Evolutionary conservation across 2,113 vertebrate species (phyloP), one percentile per base, ranked within the genome.

Genomic region (Trichomycterus rosablanca): DNA sequence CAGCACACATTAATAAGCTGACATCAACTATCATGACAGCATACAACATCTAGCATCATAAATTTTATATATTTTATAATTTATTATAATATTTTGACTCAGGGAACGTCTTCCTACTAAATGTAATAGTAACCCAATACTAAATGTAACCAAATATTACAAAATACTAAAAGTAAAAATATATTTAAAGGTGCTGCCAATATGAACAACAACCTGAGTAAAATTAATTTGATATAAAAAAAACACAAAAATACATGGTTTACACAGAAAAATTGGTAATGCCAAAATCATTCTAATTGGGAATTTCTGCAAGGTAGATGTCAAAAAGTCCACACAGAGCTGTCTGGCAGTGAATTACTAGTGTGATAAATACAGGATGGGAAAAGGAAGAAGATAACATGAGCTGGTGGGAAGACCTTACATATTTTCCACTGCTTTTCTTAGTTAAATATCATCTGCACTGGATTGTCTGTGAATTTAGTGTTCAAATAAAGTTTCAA

Each of bases 381-480:
- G 28, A 69, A 48, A 12, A 67, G 37, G 32, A 68, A 64, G 52
- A 52, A 64, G 52, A 52, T 51, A 62, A 52, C 46, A 66, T 34
- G 70, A 64, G 22, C 34, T 56, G 34, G 63, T 67, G 48, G 70
- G 68, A 76, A 73, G 68, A 63, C 57, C 65, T 53, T 72, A 72
- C 14, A 75, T 83, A 79, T 76, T n/a, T n/a, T n/a, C n/a, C n/a
- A n/a, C 63, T 76, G 71, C 59, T 66, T 23, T 73, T 76, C 65
- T 67, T 14, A 19, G 32, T 50, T 63, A 7, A 1, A 46, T 20
- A 60, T 51, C 73, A 71, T 78, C 67, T 67, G 30, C 44, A 59
- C 42, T 63, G 73, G 74, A 32, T 72, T 24, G 49, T 66, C 80
- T 83, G 79, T n/a, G n/a, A n/a, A n/a, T n/a, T n/a, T n/a, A n/a